Conservation (phyloP, 2,888 invertebrate species). For the Nemurella pictetii region DNA sequence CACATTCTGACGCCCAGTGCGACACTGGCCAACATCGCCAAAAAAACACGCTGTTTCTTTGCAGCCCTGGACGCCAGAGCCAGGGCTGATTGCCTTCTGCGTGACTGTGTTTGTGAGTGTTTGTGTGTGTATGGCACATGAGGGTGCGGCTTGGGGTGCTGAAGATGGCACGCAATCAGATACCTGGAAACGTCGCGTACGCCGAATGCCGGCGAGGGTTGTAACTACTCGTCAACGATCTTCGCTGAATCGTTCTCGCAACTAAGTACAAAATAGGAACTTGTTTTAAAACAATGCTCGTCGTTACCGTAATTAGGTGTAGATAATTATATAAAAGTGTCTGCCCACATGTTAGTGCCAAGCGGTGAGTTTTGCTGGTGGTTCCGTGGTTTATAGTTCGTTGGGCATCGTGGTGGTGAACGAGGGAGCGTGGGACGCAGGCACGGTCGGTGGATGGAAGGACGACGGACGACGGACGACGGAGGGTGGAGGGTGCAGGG, state of each 20-base stretch:
- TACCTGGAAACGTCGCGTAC: slow-evolving; percentile 54
- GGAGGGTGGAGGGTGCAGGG: neutral
- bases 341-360: too few relatives aligned
- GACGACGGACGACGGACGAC: neutral
- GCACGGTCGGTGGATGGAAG: neutral
- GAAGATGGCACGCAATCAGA: neutral
- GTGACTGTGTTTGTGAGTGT: too few relatives aligned
- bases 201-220: slow-evolving; percentile 55
- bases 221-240: slow-evolving; percentile 53
- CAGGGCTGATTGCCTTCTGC: too few relatives aligned
- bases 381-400: neutral
- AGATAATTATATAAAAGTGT: neutral
- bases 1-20: too few relatives aligned
- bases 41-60: too few relatives aligned
- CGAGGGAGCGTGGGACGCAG: neutral
- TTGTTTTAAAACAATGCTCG: neutral
- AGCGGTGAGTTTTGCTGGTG: neutral
- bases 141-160: neutral
- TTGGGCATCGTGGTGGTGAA: too few relatives aligned
- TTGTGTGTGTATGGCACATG: neutral
- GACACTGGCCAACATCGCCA: too few relatives aligned
- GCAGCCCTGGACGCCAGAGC: too few relatives aligned
- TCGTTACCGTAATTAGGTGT: neutral
- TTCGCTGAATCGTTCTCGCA: slow-evolving; percentile 56
- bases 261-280: slow-evolving; percentile 50